Percentiles rank a stretch among this genome's conserved stretches.
These are phyloP conservation scores for Sarcophaga bullata DNA, from an alignment of 1,140 invertebrate species.

Conservation along the genomic window DNA sequence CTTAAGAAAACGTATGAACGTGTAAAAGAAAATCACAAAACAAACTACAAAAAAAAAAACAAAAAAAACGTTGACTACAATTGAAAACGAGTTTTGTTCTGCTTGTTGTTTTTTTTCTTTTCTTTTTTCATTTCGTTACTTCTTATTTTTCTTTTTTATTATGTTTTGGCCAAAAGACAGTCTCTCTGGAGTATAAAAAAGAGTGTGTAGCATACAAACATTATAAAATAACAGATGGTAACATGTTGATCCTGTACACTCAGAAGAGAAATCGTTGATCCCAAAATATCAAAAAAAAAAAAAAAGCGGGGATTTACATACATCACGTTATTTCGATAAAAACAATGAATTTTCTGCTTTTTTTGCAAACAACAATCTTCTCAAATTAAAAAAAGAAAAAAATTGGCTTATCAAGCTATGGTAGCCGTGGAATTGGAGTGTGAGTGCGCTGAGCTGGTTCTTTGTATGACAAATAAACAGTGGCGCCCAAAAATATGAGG, in stretches of 20 bases:
- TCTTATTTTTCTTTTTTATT: not conserved
- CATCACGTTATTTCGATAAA: too few relatives aligned
- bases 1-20: conserved; percentile 30
- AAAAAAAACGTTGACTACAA: conserved; percentile 1
- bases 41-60: not conserved
- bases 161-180: conserved; percentile 29
- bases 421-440: too few relatives aligned
- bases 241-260: not conserved
- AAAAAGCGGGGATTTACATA: too few relatives aligned
- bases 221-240: not conserved
- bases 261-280: conserved; percentile 8
- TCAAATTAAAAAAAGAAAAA: too few relatives aligned
- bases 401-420: too few relatives aligned
- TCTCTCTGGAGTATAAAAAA: not conserved
- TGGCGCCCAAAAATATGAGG: too few relatives aligned
- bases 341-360: too few relatives aligned
- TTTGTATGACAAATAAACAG: too few relatives aligned
- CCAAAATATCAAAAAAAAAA: too few relatives aligned
- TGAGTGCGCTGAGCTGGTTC: too few relatives aligned
- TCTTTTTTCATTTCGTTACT: not conserved
- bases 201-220: not conserved
- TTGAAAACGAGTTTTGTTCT: conserved; percentile 31
- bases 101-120: conserved; percentile 23
- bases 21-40: conserved; percentile 17
- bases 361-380: too few relatives aligned